These are phyloP conservation scores for Numenius arquata DNA, from an alignment of 2,113 vertebrate genomes.

Conservation along the genomic window DNA sequence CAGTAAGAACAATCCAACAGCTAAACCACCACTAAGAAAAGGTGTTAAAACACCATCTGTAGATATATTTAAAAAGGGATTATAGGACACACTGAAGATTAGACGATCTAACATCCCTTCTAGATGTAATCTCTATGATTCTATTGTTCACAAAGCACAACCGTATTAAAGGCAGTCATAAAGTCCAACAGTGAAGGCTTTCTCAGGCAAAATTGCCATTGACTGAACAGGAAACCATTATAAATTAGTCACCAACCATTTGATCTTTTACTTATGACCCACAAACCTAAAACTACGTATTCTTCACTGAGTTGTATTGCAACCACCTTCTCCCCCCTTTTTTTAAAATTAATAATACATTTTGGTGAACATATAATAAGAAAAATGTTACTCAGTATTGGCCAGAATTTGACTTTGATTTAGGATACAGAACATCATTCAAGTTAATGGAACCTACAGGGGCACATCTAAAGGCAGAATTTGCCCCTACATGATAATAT, in stretches of 20 bases:
- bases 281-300: background rate
- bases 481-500: slow-evolving; percentile 1
- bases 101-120: slow-evolving; percentile 41
- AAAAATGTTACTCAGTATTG: background rate
- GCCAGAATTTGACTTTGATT: background rate
- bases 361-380: background rate
- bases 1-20: slow-evolving; percentile 30
- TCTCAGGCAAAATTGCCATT: background rate
- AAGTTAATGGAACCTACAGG: background rate
- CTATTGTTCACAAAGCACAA: background rate
- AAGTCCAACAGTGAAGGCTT: background rate
- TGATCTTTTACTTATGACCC: background rate
- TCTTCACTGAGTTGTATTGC: background rate
- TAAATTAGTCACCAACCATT: background rate
- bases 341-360: background rate
- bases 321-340: background rate
- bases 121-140: slow-evolving; percentile 37
- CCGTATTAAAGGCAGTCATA: background rate
- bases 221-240: background rate
- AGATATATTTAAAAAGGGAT: slow-evolving; percentile 56
- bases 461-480: background rate
- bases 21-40: slow-evolving; percentile 47
- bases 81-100: slow-evolving; percentile 49
- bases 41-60: slow-evolving; percentile 60
- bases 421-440: background rate